Base-by-base conservation (phyloP, 1,140 invertebrate species). In the Drosophila jambulina region DNA sequence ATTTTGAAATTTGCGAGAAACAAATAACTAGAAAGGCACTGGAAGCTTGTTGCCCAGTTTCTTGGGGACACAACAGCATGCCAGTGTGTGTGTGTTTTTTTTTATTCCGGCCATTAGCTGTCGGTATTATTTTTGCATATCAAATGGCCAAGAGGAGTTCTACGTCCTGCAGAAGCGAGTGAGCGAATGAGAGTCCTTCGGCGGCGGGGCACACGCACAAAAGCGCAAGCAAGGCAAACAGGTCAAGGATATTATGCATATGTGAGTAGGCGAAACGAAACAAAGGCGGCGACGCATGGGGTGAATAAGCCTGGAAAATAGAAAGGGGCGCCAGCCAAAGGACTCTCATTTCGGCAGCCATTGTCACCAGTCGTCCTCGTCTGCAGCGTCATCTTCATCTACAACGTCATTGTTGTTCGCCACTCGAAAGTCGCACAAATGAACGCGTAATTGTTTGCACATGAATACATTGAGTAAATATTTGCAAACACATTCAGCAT, bases 401-500 rank as follows among this genome's bases (percentile, higher is more conserved):
- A 68, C 62, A 67, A 42, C 45, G 29, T 51, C 61, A 69, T 57
- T 63, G 60, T 77, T 63, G 61, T 80, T 45, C 51, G 48, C 36
- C 77, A 63, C 65, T 80, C 46, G 69, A 84, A 78, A 87, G 71
- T 88, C 76, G 80, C 85, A 90, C 81, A 90, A 88, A 90, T 88
- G 80, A 90, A 81, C 78, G 84, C 85, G 78, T 88, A 88, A 88
- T 88, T 88, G 84, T 90, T 88, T 88, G 74, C 81, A 88, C 84
- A 88, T 88, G 78, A 88, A 84, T 88, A 90, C 84, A 90, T 88
- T 88, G 75, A 69, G 69, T 84, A 88, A 88, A 90, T 81, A 90
- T 86, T 84, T 83, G 62, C 80, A 65, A 82, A 84, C 71, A 77
- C 75, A 77, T 77, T 77, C 74, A 68, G 61, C 72, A 77, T 77